Conservation (phyloP, 2,113 vertebrate genomes). For the Proteles cristata region DNA sequence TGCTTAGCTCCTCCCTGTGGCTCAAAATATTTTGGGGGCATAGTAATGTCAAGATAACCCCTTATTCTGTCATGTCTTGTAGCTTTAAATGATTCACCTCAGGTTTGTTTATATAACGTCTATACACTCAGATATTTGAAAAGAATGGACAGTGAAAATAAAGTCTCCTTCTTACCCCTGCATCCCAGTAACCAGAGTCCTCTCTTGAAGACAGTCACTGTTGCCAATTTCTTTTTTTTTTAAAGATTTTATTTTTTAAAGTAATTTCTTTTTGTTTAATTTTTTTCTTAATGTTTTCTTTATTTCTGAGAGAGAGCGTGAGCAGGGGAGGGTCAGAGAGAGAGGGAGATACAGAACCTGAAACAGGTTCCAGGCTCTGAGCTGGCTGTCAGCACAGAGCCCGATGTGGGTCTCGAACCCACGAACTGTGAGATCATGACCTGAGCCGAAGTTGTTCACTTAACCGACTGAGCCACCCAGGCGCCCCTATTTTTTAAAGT, state of each 20-base stretch:
- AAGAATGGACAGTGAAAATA: slow-evolving; percentile 6
- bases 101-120: neutral
- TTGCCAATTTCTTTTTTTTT: neutral
- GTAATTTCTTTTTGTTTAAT: neutral
- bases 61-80: neutral
- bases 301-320: no score
- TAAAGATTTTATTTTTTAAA: neutral
- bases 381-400: no score
- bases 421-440: no score
- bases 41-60: slow-evolving; percentile 2
- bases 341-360: no score
- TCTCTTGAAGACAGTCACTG: neutral
- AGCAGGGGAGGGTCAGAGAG: no score
- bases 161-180: neutral
- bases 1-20: neutral
- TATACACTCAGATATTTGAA: neutral
- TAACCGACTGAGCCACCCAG: no score
- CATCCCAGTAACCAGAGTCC: neutral
- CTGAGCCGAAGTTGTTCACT: no score
- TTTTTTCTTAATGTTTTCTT: no score
- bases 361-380: no score
- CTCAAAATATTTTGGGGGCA: neutral
- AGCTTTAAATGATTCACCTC: slow-evolving; percentile 20
- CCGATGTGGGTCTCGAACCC: no score
- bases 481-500: neutral